These are phyloP conservation scores for Merluccius polli DNA, from an alignment of 2,797 vertebrate species.

Conservation along the genomic window DNA sequence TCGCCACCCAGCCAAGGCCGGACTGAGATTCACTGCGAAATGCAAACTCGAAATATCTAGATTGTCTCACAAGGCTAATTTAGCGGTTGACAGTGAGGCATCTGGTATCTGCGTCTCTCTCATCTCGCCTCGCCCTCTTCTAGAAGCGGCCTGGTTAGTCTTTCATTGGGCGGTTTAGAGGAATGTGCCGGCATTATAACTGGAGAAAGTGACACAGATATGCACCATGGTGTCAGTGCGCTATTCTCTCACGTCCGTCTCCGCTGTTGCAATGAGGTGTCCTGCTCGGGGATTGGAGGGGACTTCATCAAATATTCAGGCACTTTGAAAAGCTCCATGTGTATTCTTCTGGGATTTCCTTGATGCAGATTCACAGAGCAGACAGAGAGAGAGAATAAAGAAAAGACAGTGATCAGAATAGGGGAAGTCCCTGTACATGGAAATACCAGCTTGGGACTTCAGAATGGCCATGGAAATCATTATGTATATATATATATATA, in stretches of 20 bases:
- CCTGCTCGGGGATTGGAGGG: not conserved
- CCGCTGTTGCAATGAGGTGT: not conserved
- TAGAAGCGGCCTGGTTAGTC: not conserved
- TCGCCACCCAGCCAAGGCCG: too few species aligned
- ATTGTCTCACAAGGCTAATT: not conserved
- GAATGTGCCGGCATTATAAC: too few species aligned
- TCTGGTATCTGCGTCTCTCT: not conserved
- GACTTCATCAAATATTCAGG: not conserved
- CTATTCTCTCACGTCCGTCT: not conserved
- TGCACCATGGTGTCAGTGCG: too few species aligned
- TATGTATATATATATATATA: too few species aligned
- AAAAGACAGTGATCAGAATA: not conserved
- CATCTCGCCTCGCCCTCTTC: not conserved
- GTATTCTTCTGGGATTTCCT: not conserved
- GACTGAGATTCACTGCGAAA: too few species aligned
- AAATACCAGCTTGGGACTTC: not conserved
- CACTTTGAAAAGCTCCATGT: not conserved
- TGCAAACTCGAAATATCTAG: not conserved
- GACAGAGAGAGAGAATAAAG: not conserved
- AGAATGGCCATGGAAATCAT: not conserved
- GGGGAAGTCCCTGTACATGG: not conserved
- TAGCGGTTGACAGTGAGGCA: not conserved
- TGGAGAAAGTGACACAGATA: too few species aligned
- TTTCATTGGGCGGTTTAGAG: not conserved
- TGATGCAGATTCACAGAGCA: not conserved